Conservation (phyloP, 2,888 invertebrate species). For the Pammene fasciana region DNA sequence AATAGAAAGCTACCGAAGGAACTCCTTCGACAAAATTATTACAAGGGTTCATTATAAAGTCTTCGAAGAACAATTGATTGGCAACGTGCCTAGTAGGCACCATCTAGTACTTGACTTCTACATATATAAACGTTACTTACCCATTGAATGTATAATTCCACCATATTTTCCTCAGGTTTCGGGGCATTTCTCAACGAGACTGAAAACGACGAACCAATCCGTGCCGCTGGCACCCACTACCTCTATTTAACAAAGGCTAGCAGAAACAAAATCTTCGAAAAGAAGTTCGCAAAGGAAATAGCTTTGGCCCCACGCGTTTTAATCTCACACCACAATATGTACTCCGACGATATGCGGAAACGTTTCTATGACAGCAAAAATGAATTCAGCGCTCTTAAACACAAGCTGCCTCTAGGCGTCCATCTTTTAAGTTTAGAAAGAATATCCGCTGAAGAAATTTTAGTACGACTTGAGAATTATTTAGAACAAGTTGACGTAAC, state of each 20-base stretch:
- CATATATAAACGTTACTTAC: too few relatives aligned
- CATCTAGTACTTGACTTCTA: too few relatives aligned
- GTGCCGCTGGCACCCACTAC: constrained; percentile 62
- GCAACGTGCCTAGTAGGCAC: too few relatives aligned
- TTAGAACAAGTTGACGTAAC: constrained; percentile 85
- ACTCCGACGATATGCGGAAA: constrained; percentile 34
- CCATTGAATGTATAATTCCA: too few relatives aligned
- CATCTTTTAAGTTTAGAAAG: constrained; percentile 90
- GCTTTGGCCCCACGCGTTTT: constrained; percentile 57
- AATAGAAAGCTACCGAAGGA: too few relatives aligned
- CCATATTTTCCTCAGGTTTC: constrained; percentile 15
- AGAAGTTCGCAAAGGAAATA: constrained; percentile 68
- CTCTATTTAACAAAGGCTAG: constrained; percentile 61
- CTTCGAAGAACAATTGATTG: too few relatives aligned
- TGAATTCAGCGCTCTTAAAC: constrained; percentile 74
- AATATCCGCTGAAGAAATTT: constrained; percentile 84
- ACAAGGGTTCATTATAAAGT: too few relatives aligned
- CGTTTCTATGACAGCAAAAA: constrained; percentile 71
- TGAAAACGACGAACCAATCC: constrained; percentile 47
- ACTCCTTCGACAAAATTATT: too few relatives aligned
- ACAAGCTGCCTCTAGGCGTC: constrained; percentile 86
- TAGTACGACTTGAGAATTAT: constrained; percentile 91
- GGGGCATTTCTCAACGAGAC: constrained; percentile 58
- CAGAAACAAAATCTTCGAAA: constrained; percentile 65
- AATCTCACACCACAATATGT: constrained; percentile 44